These are phyloP conservation scores for Papio anubis DNA, from an alignment of 2,113 vertebrate species.

Conservation along the genomic window DNA sequence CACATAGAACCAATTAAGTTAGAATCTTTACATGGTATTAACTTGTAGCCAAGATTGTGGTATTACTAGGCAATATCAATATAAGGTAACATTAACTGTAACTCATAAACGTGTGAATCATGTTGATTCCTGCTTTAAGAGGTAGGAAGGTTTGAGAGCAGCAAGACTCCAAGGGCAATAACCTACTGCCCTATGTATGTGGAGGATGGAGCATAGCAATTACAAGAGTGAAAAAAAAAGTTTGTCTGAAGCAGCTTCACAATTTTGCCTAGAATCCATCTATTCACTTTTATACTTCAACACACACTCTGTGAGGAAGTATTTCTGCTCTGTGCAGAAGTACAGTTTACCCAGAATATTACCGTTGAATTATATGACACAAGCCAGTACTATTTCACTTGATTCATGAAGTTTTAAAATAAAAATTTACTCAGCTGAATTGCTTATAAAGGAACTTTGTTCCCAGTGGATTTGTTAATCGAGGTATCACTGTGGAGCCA, in stretches of 20 bases:
- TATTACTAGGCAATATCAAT: not conserved
- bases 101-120: not conserved
- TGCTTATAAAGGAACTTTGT: conserved; percentile 47
- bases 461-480: not conserved
- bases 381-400: not conserved
- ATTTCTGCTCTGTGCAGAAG: not conserved
- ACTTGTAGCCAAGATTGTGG: not conserved
- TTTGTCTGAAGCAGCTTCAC: not conserved
- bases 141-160: not conserved
- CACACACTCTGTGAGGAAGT: not conserved
- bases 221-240: not conserved
- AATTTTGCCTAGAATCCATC: not conserved
- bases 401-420: conserved; percentile 49
- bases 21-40: not conserved
- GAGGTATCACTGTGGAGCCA: not conserved
- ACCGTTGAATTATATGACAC: not conserved
- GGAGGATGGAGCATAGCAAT: not conserved
- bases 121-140: not conserved
- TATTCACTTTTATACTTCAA: not conserved
- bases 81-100: not conserved
- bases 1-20: not conserved
- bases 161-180: not conserved
- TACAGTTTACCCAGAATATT: not conserved
- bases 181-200: not conserved
- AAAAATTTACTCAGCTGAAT: conserved; percentile 39